These are phyloP conservation scores for Trachelus iudaicus DNA, from an alignment of 2,888 invertebrate species.

Conservation along the genomic window DNA sequence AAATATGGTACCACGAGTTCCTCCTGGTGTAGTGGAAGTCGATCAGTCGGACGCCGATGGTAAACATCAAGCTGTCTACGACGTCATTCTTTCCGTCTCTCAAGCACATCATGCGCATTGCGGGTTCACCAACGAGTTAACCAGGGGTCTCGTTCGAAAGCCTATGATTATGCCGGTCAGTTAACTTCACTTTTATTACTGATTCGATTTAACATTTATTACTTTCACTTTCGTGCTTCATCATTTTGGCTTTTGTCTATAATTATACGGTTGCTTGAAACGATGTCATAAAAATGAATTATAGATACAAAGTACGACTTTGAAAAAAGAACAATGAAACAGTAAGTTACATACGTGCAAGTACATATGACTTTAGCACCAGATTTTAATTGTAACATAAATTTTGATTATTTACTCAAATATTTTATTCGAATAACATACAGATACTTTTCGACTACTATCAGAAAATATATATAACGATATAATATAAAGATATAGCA, in stretches of 20 bases:
- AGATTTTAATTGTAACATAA: not conserved
- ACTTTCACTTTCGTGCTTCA: not conserved
- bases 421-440: too few species aligned
- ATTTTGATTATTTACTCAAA: too few species aligned
- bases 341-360: too few species aligned
- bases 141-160: conserved; percentile 75
- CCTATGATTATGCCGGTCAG: conserved; percentile 74
- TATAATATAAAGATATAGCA: too few species aligned
- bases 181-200: conserved; percentile 13
- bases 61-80: conserved; percentile 77
- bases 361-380: not conserved
- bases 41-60: conserved; percentile 68
- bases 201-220: not conserved
- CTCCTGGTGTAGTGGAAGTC: conserved; percentile 63
- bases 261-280: too few species aligned
- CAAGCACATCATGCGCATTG: conserved; percentile 90
- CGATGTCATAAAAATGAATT: too few species aligned
- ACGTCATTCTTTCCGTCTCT: conserved; percentile 82
- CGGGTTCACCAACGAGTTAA: conserved; percentile 88
- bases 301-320: too few species aligned
- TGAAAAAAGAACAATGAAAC: too few species aligned
- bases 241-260: too few species aligned
- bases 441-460: too few species aligned
- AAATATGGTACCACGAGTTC: conserved; percentile 60
- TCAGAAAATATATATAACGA: not conserved